Base-by-base conservation (phyloP, 2,113 vertebrate species). In the Tachysurus vachellii region DNA sequence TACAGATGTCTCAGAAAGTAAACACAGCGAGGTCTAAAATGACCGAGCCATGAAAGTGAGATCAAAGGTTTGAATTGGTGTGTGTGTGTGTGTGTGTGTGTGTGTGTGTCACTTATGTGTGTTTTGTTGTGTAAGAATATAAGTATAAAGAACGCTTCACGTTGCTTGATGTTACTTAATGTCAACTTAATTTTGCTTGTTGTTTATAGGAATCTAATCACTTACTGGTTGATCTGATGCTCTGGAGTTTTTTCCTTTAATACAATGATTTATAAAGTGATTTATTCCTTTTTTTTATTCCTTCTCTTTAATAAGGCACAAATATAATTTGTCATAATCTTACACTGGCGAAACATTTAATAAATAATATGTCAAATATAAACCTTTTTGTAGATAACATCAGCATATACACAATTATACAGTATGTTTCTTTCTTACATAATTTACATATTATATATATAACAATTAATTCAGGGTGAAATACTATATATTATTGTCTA, bases 1-100 rank as follows among this genome's bases (percentile, higher is more conserved):
- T 47, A 73, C 36, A 47, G 11, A 47, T 59, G 56, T 23, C 36
- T 85, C 36, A 31, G 14, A 76, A 73, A 50, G 54, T 76, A 76
- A 61, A 76, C 70, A 75, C 68, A 44, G 19, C 17, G 3, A 13
- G 70, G 28, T 53, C 53, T 42, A 42, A 47, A 47, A 47, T 47
- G 21, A 44, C 36, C 14, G 36, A 42, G 12, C 54, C 16, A 44
- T 59, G 36, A 75, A 12, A 59, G 53, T 10, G 68, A 68, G 83
- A 75, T 84, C 68, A 73, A 85, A 85, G 54, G 56, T 71, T 82
- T 56, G 26, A 26, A 75, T 23, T 26, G 42, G n/a, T 54, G 19
- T 44, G 28, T 76, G 28, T 11, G 0, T 76, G 70, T 57, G n/a
- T 54, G 19, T 44, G 28, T 76, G 28, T 11, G 0, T 76, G 70